Percentiles rank a stretch among this genome's conserved stretches.
These are phyloP conservation scores for Acrossocheilus fasciatus DNA, from an alignment of 2,797 vertebrate genomes.

Conservation along the genomic window DNA sequence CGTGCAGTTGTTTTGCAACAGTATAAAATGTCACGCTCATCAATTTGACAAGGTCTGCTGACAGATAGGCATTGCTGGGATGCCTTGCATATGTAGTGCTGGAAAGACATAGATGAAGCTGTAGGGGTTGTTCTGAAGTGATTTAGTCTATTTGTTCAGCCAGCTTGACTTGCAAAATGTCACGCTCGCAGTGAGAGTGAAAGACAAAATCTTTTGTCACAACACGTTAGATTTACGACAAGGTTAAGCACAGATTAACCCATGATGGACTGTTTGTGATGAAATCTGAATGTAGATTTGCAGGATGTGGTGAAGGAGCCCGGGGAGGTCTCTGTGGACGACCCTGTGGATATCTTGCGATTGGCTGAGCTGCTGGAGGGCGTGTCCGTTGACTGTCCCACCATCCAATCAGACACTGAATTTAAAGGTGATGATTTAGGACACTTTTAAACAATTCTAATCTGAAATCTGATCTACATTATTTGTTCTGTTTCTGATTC, in stretches of 20 bases:
- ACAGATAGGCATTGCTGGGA: conserved; percentile 24
- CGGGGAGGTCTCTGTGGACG: conserved; percentile 77
- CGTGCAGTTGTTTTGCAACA: not conserved
- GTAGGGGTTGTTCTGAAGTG: not conserved
- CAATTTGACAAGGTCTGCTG: not conserved
- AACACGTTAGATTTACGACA: not conserved
- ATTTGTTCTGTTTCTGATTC: not conserved
- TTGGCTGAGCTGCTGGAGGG: conserved; percentile 79
- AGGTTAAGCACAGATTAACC: not conserved
- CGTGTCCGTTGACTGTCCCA: conserved; percentile 78
- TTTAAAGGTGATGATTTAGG: conserved; percentile 76
- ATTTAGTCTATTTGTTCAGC: not conserved
- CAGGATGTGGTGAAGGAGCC: conserved; percentile 74
- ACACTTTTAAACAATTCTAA: not conserved
- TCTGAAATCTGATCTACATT: not conserved
- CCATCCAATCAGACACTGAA: conserved; percentile 65
- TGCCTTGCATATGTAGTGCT: conserved; percentile 27
- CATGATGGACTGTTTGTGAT: conserved; percentile 8
- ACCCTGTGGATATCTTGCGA: conserved; percentile 77
- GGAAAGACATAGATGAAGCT: not conserved
- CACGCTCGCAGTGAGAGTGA: not conserved
- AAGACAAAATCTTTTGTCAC: not conserved
- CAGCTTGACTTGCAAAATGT: not conserved
- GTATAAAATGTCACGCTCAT: not conserved
- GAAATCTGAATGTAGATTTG: conserved; percentile 68